Percentiles rank a stretch among this genome's conserved stretches.
Evolutionary conservation across 2,888 invertebrate species (phyloP).

Genomic region (Steinernema scapterisci): DNA sequence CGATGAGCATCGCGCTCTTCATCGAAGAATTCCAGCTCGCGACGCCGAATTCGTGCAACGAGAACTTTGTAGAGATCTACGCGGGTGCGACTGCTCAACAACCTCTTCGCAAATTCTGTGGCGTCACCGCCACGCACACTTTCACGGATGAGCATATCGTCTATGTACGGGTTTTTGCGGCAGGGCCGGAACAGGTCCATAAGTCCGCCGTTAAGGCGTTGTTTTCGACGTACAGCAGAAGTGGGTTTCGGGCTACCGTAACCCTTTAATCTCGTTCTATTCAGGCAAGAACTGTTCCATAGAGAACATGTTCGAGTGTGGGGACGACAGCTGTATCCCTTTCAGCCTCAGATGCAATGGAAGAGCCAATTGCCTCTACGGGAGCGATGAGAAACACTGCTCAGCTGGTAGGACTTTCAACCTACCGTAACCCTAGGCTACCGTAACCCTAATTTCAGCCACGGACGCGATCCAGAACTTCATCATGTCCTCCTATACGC

Average conservation of each 20-base stretch:
- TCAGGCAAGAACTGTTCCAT: constrained; percentile 63
- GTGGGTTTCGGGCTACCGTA: neutral
- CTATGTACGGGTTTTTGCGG: constrained; percentile 44
- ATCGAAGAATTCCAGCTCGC: constrained; percentile 59
- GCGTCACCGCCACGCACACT: constrained; percentile 52
- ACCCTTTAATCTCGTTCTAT: constrained; percentile 34
- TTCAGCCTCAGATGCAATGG: constrained; percentile 57
- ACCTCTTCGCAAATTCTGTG: constrained; percentile 47
- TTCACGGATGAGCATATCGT: constrained; percentile 48
- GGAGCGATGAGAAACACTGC: constrained; percentile 54
- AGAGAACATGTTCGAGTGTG: constrained; percentile 59
- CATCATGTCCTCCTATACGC: constrained; percentile 51
- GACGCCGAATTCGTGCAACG: constrained; percentile 62
- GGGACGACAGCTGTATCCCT: constrained; percentile 66
- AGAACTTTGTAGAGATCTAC: constrained; percentile 65
- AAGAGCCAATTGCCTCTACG: constrained; percentile 60
- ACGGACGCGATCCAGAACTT: constrained; percentile 43
- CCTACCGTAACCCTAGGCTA: neutral
- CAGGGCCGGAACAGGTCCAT: constrained; percentile 29
- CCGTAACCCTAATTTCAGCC: constrained; percentile 37
- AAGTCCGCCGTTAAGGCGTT: constrained; percentile 29
- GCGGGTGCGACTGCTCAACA: constrained; percentile 47
- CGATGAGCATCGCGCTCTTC: constrained; percentile 53
- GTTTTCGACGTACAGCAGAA: constrained; percentile 1
- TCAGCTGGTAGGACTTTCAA: constrained; percentile 8